Conservation (phyloP, 2,888 invertebrate genomes). For the Herminia tarsipennalis region DNA sequence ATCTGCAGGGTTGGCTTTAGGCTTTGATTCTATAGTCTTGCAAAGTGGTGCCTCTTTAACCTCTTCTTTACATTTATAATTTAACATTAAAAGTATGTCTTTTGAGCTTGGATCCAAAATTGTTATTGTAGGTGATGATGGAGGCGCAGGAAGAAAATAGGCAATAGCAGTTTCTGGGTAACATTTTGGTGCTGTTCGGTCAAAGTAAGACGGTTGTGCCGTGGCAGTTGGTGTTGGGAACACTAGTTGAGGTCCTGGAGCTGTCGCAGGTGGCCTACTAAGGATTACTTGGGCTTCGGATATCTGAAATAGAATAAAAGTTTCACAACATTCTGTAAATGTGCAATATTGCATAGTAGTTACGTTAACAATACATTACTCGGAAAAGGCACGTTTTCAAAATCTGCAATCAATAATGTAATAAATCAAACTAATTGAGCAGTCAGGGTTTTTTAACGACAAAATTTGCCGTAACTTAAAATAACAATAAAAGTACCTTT, state of each 20-base stretch:
- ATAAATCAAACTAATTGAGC: too few relatives aligned
- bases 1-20: too few relatives aligned
- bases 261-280: not conserved
- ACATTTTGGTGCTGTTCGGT: slow-evolving; percentile 33
- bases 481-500: slow-evolving; percentile 17
- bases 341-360: too few relatives aligned
- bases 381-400: too few relatives aligned
- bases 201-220: slow-evolving; percentile 9
- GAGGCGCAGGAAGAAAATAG: slow-evolving; percentile 45
- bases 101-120: slow-evolving; percentile 18
- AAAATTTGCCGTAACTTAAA: too few relatives aligned
- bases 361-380: too few relatives aligned
- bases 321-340: too few relatives aligned
- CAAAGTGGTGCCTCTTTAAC: too few relatives aligned
- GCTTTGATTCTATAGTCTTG: too few relatives aligned
- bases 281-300: slow-evolving; percentile 10
- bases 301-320: slow-evolving; percentile 19
- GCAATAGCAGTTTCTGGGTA: slow-evolving; percentile 44
- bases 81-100: not conserved
- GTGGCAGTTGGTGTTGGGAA: not conserved
- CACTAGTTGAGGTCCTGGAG: not conserved
- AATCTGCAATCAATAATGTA: too few relatives aligned
- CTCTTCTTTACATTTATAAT: too few relatives aligned
- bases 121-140: slow-evolving; percentile 40
- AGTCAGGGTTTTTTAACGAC: too few relatives aligned